These are phyloP conservation scores for Catharus bicknelli DNA, from an alignment of 2,113 vertebrate species.

Conservation along the genomic window DNA sequence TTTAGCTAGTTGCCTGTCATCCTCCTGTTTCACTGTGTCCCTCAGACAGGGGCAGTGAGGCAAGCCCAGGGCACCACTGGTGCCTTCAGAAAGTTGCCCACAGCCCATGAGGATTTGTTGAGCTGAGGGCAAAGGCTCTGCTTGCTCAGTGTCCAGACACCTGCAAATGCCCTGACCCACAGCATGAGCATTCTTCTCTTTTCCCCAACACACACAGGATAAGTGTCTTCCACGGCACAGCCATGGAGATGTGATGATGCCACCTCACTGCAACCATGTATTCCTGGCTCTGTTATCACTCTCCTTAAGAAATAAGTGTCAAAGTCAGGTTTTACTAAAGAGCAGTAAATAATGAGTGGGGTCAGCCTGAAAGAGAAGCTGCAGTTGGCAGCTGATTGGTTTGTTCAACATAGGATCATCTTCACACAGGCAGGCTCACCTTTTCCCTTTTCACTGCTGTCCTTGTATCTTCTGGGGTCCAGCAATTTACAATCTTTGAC, in stretches of 20 bases:
- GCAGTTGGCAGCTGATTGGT: neutral
- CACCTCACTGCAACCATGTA: neutral
- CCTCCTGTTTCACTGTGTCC: neutral
- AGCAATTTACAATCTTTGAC: neutral
- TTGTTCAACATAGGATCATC: neutral
- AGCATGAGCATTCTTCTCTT: fast-evolving
- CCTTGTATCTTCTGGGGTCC: neutral
- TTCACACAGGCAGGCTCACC: neutral
- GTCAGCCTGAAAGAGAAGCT: neutral
- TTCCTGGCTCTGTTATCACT: fast-evolving
- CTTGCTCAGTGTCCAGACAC: fast-evolving
- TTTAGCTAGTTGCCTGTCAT: neutral
- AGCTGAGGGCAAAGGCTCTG: neutral
- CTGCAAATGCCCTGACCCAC: neutral
- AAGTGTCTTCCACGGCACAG: fast-evolving
- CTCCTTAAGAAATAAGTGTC: neutral
- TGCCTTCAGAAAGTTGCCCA: neutral
- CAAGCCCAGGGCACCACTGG: fast-evolving
- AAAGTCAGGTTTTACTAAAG: neutral
- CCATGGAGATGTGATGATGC: neutral
- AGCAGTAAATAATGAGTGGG: fast-evolving
- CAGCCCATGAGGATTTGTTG: fast-evolving
- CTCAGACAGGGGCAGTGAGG: too few species aligned
- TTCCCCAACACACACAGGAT: fast-evolving
- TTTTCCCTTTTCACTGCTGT: neutral